A percentile compares a stretch with the other conserved stretches of the same genome.
These are phyloP conservation scores for Cynocephalus volans DNA, from an alignment of 2,113 vertebrate species.

Conservation along the genomic window DNA sequence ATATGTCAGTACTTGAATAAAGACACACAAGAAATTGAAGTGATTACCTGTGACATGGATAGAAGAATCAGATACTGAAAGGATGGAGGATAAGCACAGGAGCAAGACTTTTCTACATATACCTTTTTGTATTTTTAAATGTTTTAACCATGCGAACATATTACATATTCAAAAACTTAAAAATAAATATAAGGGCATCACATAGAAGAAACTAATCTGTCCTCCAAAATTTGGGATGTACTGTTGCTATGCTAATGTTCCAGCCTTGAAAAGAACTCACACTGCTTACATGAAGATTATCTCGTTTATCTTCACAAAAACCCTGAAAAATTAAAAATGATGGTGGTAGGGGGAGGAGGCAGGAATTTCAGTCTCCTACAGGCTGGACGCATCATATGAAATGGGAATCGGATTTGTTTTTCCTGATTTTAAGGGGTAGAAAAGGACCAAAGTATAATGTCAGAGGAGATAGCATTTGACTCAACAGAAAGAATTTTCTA, in stretches of 20 bases:
- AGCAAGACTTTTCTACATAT: not conserved
- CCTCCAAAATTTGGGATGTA: not conserved
- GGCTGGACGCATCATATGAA: not conserved
- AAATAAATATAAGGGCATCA: not conserved
- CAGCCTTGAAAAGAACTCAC: slow-evolving; percentile 63
- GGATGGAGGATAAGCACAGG: no score
- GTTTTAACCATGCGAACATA: not conserved
- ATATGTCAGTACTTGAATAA: not conserved
- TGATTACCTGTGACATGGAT: not conserved
- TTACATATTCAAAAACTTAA: not conserved
- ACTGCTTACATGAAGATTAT: slow-evolving; percentile 43
- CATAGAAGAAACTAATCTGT: slow-evolving; percentile 6
- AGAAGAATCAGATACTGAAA: not conserved
- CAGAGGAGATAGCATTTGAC: not conserved
- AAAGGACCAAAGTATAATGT: not conserved
- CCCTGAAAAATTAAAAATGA: not conserved
- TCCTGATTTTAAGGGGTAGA: not conserved
- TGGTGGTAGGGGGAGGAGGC: not conserved
- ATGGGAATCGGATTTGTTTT: not conserved
- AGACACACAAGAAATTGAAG: not conserved
- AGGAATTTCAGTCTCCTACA: not conserved
- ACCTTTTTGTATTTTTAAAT: not conserved
- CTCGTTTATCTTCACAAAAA: slow-evolving; percentile 70
- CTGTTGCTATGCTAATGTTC: not conserved
- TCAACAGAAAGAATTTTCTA: slow-evolving; percentile 25